These are phyloP conservation scores for Pangasianodon gigas DNA, from an alignment of 2,113 vertebrate genomes.

Conservation along the genomic window DNA sequence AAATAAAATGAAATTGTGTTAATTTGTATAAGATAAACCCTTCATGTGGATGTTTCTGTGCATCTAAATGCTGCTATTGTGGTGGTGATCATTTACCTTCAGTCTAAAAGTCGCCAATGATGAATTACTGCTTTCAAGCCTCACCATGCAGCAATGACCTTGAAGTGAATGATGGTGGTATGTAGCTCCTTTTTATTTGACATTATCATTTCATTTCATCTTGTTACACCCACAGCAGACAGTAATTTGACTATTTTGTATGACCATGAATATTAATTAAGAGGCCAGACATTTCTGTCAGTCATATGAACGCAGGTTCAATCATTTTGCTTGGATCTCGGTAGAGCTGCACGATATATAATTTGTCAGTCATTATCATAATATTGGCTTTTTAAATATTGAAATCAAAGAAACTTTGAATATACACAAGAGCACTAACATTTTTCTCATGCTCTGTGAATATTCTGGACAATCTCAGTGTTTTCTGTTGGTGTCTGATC, in stretches of 20 bases:
- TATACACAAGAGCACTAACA: neutral
- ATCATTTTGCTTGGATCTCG: constrained; percentile 20
- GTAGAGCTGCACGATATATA: neutral
- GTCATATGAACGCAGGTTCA: neutral
- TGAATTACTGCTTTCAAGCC: constrained; percentile 35
- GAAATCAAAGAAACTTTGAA: neutral
- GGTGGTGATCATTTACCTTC: constrained; percentile 32
- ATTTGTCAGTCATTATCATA: neutral
- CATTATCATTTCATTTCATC: constrained; percentile 44
- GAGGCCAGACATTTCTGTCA: constrained; percentile 27
- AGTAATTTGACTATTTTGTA: constrained; percentile 24
- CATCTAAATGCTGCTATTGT: constrained; percentile 8
- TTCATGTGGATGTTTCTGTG: neutral
- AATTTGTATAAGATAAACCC: neutral
- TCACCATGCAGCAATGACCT: constrained; percentile 46
- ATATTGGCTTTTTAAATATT: neutral
- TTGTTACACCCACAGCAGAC: constrained; percentile 19
- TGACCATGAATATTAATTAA: constrained; percentile 48
- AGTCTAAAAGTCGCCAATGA: constrained; percentile 31
- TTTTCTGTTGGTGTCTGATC: neutral
- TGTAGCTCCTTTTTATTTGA: constrained; percentile 38
- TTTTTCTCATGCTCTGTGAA: neutral
- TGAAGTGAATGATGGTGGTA: constrained; percentile 31
- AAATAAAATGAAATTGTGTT: neutral
- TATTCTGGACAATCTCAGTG: neutral